Evolutionary conservation across 2,888 invertebrate genomes (phyloP), one percentile per base, ranked within the genome.

Genomic region (Allophyes oxyacanthae): DNA sequence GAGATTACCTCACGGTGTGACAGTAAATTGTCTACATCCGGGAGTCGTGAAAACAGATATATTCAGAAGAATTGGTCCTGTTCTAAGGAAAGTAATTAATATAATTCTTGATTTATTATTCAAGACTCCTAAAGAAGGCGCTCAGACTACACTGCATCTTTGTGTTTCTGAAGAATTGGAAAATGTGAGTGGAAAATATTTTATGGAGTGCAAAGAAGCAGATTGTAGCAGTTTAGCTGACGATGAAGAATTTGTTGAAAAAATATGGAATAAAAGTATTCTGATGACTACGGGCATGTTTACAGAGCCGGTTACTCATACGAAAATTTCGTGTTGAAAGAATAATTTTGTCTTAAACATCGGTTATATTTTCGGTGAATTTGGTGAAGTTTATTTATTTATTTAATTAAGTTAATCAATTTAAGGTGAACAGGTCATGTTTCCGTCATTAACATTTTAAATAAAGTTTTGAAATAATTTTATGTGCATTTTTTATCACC

Each of bases 1-100:
- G 34, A 79, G 83, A 26, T 65, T 94, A 2, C 87, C 90, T 1
- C 74, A 76, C 13, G 96, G 95, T 6, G 96, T 98, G 0, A 97
- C 97, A 0, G 97, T 95, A 0, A 98, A 98, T 81, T 96, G 96
- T 64, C 86, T 98, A 45, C 98, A 98, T 88, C 98, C 98, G 0
- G 98, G 98, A 7, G 90, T 97, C 83, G 96, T 98, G 33, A 96
- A 96, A 81, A 97, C 97, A 0, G 96, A 97, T 14, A 97, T 97
- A 50, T 97, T 96, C 95, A 94, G 96, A 38, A 96, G 94, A 72
- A 85, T 95, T 10, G 95, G 95, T 0, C 20, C 61, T 0, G 1
- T 45, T 0, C 20, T 0, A 84, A 95, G 0, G n/a, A n/a, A 95
- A 94, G 11, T 88, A 95, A 0, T 60, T 96, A 61, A 92, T 63